Evolutionary conservation across 2,113 vertebrate genomes (phyloP).

Genomic region (Anseranas semipalmata): DNA sequence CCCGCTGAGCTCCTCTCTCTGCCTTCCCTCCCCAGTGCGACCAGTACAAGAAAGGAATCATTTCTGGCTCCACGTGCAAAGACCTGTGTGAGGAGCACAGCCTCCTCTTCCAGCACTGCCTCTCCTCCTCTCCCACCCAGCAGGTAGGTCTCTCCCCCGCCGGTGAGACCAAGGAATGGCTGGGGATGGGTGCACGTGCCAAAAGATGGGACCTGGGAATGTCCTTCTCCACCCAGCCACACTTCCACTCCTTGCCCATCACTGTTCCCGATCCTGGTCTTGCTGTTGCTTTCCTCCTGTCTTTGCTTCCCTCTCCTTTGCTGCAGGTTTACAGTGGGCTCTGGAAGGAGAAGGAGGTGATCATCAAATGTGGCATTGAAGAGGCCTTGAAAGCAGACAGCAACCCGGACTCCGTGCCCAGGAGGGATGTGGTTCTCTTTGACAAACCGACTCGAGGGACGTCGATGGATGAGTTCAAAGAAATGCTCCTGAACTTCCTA

Average conservation of each 20-base stretch:
- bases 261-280: background rate
- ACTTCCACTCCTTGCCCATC: background rate
- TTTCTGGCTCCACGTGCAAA: constrained; percentile 92
- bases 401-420: constrained; percentile 61
- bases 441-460: constrained; percentile 94
- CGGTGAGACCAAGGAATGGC: fast-evolving
- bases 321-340: constrained; percentile 89
- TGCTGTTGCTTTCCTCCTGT: background rate
- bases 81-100: constrained; percentile 88
- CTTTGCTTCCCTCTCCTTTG: background rate
- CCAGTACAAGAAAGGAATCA: constrained; percentile 93
- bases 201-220: background rate
- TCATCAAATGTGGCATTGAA: constrained; percentile 91
- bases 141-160: constrained; percentile 79
- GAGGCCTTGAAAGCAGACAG: constrained; percentile 76
- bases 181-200: background rate
- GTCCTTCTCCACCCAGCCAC: background rate
- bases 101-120: constrained; percentile 87
- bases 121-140: constrained; percentile 86
- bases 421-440: constrained; percentile 86
- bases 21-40: constrained; percentile 84
- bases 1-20: background rate
- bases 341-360: constrained; percentile 90
- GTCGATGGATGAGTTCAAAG: constrained; percentile 94
- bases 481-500: constrained; percentile 93